These are phyloP conservation scores for Tetrapedia diversipes DNA, from an alignment of 2,888 invertebrate genomes.

Conservation along the genomic window DNA sequence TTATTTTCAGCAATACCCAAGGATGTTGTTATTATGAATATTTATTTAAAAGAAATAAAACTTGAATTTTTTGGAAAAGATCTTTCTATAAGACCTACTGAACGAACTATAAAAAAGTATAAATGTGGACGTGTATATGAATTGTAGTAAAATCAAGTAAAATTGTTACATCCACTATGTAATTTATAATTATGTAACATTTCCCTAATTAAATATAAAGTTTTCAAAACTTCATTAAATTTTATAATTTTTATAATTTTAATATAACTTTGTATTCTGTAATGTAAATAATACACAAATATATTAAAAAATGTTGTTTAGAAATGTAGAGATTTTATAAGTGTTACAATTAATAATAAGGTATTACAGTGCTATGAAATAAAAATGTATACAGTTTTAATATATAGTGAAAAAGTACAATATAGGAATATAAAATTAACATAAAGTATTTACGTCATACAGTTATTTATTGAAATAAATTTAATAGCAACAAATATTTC, in stretches of 20 bases:
- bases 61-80: slow-evolving; percentile 93
- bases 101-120: slow-evolving; percentile 91
- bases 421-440: slow-evolving; percentile 29
- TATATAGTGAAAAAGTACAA: background rate
- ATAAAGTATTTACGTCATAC: slow-evolving; percentile 19
- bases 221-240: slow-evolving; percentile 1
- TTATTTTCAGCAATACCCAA: slow-evolving; percentile 89
- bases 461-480: slow-evolving; percentile 49
- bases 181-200: too few species aligned
- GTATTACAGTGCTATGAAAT: background rate
- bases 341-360: background rate
- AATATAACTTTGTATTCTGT: slow-evolving; percentile 2
- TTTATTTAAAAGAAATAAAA: slow-evolving; percentile 86
- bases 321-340: background rate
- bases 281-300: background rate
- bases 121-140: slow-evolving; percentile 87
- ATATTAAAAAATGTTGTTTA: background rate
- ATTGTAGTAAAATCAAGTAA: slow-evolving; percentile 74
- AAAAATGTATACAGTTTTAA: background rate
- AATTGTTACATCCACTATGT: too few species aligned
- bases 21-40: slow-evolving; percentile 89
- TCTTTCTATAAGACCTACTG: slow-evolving; percentile 89
- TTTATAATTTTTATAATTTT: background rate
- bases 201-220: slow-evolving; percentile 19
- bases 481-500: slow-evolving; percentile 25